Base-by-base conservation (phyloP, 1,140 invertebrate genomes). In the Drosophila tsacasi region DNA sequence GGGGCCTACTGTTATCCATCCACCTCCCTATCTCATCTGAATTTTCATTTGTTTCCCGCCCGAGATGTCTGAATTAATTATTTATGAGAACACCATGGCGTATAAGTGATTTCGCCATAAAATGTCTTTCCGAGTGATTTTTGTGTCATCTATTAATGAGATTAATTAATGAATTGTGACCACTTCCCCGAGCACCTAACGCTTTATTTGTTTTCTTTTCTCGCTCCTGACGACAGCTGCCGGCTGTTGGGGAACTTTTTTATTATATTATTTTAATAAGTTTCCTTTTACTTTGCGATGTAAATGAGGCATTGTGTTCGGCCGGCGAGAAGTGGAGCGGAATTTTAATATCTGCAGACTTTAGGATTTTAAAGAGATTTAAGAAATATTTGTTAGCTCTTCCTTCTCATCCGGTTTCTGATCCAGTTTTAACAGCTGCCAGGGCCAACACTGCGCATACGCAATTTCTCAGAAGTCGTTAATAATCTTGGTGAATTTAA, bases 21-120 rank as follows among this genome's bases (percentile, higher is more conserved):
- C 39, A 35, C 23, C 21, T 15, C 13, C n/a, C 19, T 3, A 21
- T 46, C 23, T 55, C 64, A 47, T 71, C 62, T 12, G 50, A 64
- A 59, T 83, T 86, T 86, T 83, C 71, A 83, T 87, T 84, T 87
- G 77, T 83, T 83, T 64, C 35, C 40, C 46, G 50, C 61, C 50
- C 23, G 25, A 21, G 52, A 81, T 76, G 75, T 79, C 81, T 79
- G 71, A 71, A 90, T 90, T 90, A 90, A 90, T 90, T 90, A 90
- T 90, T 90, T 91, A 90, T 90, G 79, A 90, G 76, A 64, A 65
- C 76, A 76, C 76, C 81, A 82, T 65, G 79, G 81, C 81, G 75
- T 79, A 71, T 76, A 90, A 90, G 85, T 79, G 85, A 90, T 85
- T 82, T 58, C 35, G 47, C 57, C 67, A 78, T 79, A 17, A 79